These are phyloP conservation scores for Harpalus rubripes DNA, from an alignment of 2,888 invertebrate genomes.

Conservation along the genomic window DNA sequence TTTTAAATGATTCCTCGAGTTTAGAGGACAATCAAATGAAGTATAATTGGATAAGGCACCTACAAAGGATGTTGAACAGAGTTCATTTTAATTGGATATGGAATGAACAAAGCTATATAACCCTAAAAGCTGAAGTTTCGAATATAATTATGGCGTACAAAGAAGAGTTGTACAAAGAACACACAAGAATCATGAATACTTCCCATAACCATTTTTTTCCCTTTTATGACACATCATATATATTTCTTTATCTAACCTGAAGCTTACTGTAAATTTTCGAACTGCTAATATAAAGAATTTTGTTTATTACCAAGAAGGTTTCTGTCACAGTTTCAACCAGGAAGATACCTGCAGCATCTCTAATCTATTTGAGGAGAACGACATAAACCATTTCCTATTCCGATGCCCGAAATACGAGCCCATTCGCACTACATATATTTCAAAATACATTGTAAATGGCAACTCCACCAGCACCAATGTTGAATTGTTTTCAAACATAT, in stretches of 20 bases:
- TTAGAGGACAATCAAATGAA: too few species aligned
- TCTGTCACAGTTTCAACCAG: neutral
- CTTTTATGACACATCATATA: neutral
- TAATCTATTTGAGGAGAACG: neutral
- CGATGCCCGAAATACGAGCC: too few species aligned
- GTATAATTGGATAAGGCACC: too few species aligned
- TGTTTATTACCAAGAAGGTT: neutral
- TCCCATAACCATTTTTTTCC: neutral
- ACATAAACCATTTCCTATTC: too few species aligned
- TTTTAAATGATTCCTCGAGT: too few species aligned
- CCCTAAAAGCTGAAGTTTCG: neutral
- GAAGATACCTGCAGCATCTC: conserved; percentile 1
- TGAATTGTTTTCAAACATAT: too few species aligned
- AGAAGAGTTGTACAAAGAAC: neutral
- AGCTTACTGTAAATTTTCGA: neutral
- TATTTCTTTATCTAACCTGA: neutral
- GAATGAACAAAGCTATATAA: too few species aligned
- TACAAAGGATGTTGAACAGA: too few species aligned
- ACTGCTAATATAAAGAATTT: conserved; percentile 5
- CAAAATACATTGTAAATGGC: too few species aligned
- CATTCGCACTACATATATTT: too few species aligned
- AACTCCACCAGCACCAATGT: too few species aligned
- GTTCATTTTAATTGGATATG: neutral
- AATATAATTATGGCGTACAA: conserved; percentile 2
- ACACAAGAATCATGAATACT: neutral